Conservation (phyloP, 2,113 vertebrate genomes). For the Poicephalus meyeri region DNA sequence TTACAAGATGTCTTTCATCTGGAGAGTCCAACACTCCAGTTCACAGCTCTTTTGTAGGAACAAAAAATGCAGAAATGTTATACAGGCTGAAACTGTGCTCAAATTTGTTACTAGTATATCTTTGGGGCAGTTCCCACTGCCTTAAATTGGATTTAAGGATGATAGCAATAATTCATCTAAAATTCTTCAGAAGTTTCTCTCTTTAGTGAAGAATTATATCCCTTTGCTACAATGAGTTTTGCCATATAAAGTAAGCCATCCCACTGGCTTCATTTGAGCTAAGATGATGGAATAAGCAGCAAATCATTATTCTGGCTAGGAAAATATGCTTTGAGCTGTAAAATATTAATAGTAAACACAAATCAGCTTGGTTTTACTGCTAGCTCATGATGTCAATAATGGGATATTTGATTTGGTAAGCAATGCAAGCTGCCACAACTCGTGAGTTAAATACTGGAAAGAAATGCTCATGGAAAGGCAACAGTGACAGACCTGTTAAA, state of each 20-base stretch:
- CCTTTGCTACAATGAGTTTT: not conserved
- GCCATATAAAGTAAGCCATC: not conserved
- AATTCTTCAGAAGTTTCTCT: not conserved
- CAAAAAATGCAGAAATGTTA: not conserved
- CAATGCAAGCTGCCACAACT: not conserved
- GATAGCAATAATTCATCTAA: not conserved
- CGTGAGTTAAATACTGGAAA: slow-evolving; percentile 5
- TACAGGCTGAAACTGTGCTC: not conserved
- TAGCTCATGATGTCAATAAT: slow-evolving; percentile 28
- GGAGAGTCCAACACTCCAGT: not conserved
- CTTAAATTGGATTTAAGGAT: not conserved
- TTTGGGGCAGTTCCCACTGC: not conserved
- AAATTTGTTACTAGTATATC: not conserved
- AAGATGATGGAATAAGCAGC: not conserved
- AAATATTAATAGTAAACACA: slow-evolving; percentile 39
- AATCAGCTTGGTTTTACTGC: slow-evolving; percentile 7
- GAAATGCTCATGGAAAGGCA: not conserved
- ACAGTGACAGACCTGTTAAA: not conserved
- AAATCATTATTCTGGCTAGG: not conserved
- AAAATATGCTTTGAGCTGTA: slow-evolving; percentile 1
- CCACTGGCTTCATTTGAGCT: not conserved
- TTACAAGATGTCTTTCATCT: not conserved
- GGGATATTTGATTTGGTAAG: slow-evolving; percentile 29
- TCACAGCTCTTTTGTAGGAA: not conserved
- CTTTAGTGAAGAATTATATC: not conserved